Evolutionary conservation across 2,797 vertebrate genomes (phyloP), one percentile per base, ranked within the genome.

Genomic region (Telmatherina bonti): DNA sequence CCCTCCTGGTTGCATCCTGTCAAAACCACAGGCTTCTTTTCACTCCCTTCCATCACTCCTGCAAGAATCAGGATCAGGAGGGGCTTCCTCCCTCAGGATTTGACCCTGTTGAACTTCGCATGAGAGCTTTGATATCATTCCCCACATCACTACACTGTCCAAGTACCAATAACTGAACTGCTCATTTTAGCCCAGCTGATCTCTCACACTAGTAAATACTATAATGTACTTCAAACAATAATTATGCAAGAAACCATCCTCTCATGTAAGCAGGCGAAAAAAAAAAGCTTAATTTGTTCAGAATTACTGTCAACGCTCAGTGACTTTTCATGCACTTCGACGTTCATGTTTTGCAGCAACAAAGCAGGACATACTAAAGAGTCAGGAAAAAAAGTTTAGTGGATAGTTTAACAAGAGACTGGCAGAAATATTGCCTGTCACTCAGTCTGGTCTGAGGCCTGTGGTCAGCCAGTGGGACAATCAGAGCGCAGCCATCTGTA

Each of bases 401-500:
- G 51, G 29, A 26, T 29, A 26, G 51, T 29, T 53, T 18, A 11
- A n/a, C 18, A 41, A 38, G 20, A 47, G 53, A 30, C n/a, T 68
- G 77, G 62, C 76, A 66, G 67, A 74, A 53, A 72, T 47, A 62
- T 36, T 70, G 70, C 58, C 63, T 86, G 78, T 85, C 79, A 74
- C 63, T 75, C 72, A 62, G 84, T 76, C 83, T 86, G 82, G 60
- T 67, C 70, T 80, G 79, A 82, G 80, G 79, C 71, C 72, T 86
- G 87, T 62, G 88, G 88, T 88, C 79, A 67, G 80, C 60, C 76
- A 35, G 49, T 16, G 54, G 53, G 85, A 81, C 38, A 22, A 43
- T 62, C 68, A 65, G 54, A 79, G 84, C 20, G 43, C 82, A 88
- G 81, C 74, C 69, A 51, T 76, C 68, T 77, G 77, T 36, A 38